phyloP scores from a whole-genome alignment of 2,797 vertebrate genomes.

The Hipposideros larvatus region DNA sequence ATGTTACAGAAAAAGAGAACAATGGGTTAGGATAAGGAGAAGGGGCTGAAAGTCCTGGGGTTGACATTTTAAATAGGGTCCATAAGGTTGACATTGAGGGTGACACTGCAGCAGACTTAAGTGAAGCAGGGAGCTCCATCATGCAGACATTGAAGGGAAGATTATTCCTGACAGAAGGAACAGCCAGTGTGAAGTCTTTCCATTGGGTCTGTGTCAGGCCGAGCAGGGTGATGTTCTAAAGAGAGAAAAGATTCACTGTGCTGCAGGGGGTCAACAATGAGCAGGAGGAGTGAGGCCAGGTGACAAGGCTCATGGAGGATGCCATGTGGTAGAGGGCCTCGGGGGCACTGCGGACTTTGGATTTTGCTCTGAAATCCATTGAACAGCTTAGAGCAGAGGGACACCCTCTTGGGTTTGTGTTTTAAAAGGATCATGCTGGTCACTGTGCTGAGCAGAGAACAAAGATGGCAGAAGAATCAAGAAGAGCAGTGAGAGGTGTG shows the following conservation, averaged over 20 bases:
- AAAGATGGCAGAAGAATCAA: neutral
- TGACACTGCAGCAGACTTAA: neutral
- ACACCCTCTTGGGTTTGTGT: neutral
- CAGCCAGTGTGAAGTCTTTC: neutral
- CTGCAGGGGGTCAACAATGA: too few species aligned
- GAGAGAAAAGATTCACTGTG: neutral
- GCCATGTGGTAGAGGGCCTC: accelerated
- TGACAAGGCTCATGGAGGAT: neutral
- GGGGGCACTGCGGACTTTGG: too few species aligned
- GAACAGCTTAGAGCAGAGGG: neutral
- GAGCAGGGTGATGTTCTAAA: neutral
- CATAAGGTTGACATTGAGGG: too few species aligned
- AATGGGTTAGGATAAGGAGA: neutral
- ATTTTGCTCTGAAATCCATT: neutral
- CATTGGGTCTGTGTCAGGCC: neutral
- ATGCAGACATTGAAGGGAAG: neutral
- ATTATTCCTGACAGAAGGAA: neutral
- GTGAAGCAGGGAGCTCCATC: neutral
- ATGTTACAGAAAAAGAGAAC: neutral
- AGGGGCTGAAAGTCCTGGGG: neutral
- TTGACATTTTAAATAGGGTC: neutral
- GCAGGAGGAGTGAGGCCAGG: neutral
- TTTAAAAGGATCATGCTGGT: neutral
- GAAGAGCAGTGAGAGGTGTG: neutral
- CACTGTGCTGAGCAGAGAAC: neutral